Base-by-base conservation (phyloP, 2,113 vertebrate genomes). In the Tetrax tetrax region DNA sequence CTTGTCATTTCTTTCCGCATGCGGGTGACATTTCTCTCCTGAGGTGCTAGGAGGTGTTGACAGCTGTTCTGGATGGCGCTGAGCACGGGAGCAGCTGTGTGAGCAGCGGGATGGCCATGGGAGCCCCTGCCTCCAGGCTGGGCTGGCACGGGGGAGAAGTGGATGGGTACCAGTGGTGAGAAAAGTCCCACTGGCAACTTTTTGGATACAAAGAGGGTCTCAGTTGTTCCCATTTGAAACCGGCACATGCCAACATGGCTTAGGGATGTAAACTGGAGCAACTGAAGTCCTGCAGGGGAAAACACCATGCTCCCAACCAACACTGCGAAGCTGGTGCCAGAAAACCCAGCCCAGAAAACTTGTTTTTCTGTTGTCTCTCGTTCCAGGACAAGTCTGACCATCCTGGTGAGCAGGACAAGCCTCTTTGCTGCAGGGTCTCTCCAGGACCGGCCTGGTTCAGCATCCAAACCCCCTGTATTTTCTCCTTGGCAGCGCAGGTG, bases 1-100 rank as follows among this genome's bases (percentile, higher is more conserved):
- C 28, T 33, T 23, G n/a, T 48, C 35, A 33, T 77, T 79, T 33
- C 66, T 60, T 51, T 68, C n/a, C 50, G 48, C 0, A 0, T 11
- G 61, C 1, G 12, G 57, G 13, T 68, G 50, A 51, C 50, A 13
- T 56, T 14, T 57, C 53, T 24, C 38, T 68, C 61, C 50, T 0
- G 0, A 54, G 28, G 76, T 60, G 63, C 33, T 27, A 2, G 28
- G 20, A n/a, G 27, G 31, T 43, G 41, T 3, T 60, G 38, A 24
- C 12, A 33, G 63, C 85, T 7, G 0, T 28, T 64, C 38, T 22
- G 38, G 38, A 43, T 20, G 41, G 21, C 29, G 13, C 75, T 28
- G 56, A 71, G 35, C 0, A 0, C 63, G 41, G 10, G 14, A 2
- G 14, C 48, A 70, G 41, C 28, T n/a, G 28, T 9, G 23, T 0